These are phyloP conservation scores for Columba guinea DNA, from an alignment of 2,797 vertebrate species.

Conservation along the genomic window DNA sequence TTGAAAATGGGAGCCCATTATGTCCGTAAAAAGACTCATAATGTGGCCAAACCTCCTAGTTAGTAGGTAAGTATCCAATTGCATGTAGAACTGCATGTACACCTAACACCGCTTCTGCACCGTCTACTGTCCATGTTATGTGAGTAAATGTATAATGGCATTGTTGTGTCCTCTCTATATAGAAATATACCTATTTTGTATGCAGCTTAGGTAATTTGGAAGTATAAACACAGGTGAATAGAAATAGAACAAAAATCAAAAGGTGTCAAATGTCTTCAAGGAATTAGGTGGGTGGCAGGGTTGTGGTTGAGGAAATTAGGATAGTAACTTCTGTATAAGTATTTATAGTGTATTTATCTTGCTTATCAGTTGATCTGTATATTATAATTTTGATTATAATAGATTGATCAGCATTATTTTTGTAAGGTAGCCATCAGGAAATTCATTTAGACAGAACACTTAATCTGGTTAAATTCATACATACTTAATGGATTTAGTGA, in stretches of 20 bases:
- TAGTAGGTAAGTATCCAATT: neutral
- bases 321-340: neutral
- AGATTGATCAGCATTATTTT: neutral
- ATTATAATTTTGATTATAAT: neutral
- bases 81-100: accelerated
- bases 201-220: neutral
- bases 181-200: neutral
- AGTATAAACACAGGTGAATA: neutral
- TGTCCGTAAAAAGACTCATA: neutral
- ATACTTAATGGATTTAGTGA: neutral
- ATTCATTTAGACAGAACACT: neutral
- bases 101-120: neutral
- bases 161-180: neutral
- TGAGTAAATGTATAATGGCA: no score
- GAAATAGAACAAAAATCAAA: neutral
- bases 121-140: accelerated
- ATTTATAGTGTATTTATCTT: neutral
- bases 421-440: neutral
- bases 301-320: neutral
- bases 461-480: neutral
- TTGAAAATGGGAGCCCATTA: neutral
- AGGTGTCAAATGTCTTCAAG: neutral
- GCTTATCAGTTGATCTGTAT: neutral
- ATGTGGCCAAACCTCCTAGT: neutral
- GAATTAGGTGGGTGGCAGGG: neutral